phyloP scores from a whole-genome alignment of 1,140 invertebrate species.

The Drosophila sucinea region DNA sequence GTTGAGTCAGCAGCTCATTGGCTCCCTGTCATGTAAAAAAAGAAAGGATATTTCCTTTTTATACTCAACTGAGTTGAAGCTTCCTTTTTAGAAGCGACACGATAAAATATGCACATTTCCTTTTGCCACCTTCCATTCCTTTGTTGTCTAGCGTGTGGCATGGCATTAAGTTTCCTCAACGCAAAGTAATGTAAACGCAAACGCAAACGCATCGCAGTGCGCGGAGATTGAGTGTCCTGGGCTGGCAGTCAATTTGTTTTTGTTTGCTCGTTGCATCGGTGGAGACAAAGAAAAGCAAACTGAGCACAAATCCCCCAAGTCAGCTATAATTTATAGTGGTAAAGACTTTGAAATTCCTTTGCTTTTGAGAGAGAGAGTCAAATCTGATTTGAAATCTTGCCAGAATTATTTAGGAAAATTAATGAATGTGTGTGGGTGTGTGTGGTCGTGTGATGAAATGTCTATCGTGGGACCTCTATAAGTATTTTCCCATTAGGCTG shows the following conservation, averaged over 20 bases:
- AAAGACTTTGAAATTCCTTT: background rate
- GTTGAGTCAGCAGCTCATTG: background rate
- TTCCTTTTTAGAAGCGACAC: constrained; percentile 32
- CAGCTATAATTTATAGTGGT: constrained; percentile 70
- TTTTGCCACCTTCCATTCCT: constrained; percentile 31
- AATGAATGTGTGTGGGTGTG: background rate
- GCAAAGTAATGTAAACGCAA: background rate
- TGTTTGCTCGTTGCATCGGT: constrained; percentile 45
- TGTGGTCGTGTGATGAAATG: background rate
- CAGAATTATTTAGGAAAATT: background rate
- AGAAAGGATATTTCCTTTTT: constrained; percentile 35
- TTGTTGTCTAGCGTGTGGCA: constrained; percentile 72
- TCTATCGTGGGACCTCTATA: background rate
- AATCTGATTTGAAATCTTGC: constrained; percentile 20
- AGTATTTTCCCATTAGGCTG: constrained; percentile 30
- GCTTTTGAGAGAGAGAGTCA: background rate
- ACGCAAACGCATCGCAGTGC: background rate
- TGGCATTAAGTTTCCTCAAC: constrained; percentile 61
- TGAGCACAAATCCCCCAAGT: constrained; percentile 41
- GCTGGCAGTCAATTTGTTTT: constrained; percentile 13
- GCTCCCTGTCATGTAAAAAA: constrained; percentile 12
- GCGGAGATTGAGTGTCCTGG: constrained; percentile 61
- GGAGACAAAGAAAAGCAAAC: constrained; percentile 29
- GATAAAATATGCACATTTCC: constrained; percentile 45
- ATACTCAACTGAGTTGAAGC: constrained; percentile 38